phyloP scores from a whole-genome alignment of 2,888 invertebrate genomes.

The Eupithecia insigniata region DNA sequence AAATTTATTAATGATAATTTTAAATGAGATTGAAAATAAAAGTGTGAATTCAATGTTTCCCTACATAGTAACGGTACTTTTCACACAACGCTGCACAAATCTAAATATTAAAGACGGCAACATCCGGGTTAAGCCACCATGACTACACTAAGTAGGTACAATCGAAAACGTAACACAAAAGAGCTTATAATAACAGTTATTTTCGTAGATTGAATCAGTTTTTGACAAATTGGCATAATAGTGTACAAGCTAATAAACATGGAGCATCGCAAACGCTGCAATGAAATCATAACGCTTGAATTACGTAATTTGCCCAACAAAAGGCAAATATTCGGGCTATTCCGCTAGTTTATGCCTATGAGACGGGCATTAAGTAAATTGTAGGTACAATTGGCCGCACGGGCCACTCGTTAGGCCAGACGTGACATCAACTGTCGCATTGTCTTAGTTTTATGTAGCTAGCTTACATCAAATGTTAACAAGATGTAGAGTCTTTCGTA shows the following conservation, averaged over 20 bases:
- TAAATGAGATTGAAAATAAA: slow-evolving; percentile 66
- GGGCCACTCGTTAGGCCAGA: slow-evolving; percentile 79
- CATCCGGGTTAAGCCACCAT: slow-evolving; percentile 73
- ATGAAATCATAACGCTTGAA: slow-evolving; percentile 72
- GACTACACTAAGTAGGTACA: slow-evolving; percentile 55
- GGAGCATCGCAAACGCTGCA: slow-evolving; percentile 54
- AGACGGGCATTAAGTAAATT: slow-evolving; percentile 80
- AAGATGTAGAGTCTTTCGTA: slow-evolving; percentile 78
- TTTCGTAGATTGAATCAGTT: slow-evolving; percentile 47
- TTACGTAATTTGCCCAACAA: slow-evolving; percentile 79
- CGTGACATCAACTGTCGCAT: slow-evolving; percentile 78
- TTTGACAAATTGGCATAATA: slow-evolving; percentile 38
- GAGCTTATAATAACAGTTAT: slow-evolving; percentile 50
- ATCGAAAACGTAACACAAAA: slow-evolving; percentile 59
- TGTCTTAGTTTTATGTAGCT: slow-evolving; percentile 79
- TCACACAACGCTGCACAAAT: slow-evolving; percentile 66
- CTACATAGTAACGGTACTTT: slow-evolving; percentile 67
- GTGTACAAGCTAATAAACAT: slow-evolving; percentile 52
- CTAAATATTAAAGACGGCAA: slow-evolving; percentile 69
- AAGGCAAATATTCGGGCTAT: slow-evolving; percentile 74
- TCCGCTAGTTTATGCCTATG: slow-evolving; percentile 77
- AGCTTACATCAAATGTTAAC: slow-evolving; percentile 79
- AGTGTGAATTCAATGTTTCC: slow-evolving; percentile 75
- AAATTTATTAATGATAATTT: slow-evolving; percentile 22
- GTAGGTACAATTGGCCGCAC: slow-evolving; percentile 79